Evolutionary conservation across 2,113 vertebrate genomes (phyloP).

Genomic region (Cinclus cinclus): DNA sequence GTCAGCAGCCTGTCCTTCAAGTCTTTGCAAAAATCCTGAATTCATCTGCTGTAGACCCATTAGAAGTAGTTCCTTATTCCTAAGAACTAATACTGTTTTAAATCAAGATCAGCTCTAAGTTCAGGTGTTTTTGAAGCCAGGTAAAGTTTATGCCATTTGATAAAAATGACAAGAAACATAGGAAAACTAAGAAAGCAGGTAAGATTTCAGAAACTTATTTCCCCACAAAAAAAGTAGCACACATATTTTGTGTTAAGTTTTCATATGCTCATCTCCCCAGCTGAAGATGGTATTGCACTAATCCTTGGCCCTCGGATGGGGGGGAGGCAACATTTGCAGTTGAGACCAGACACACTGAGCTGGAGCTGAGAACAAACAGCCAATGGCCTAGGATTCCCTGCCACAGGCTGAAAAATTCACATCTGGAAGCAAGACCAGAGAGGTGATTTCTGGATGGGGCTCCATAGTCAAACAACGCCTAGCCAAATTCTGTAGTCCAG

Average conservation of each 20-base stretch:
- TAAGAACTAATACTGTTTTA: background rate
- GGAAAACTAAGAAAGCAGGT: background rate
- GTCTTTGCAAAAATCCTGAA: background rate
- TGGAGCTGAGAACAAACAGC: background rate
- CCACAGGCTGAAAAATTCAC: background rate
- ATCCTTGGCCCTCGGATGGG: background rate
- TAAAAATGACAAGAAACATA: background rate
- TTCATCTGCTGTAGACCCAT: background rate
- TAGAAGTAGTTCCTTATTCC: background rate
- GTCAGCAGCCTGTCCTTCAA: background rate
- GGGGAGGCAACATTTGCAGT: rapidly evolving
- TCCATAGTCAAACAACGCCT: background rate
- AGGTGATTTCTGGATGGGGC: background rate
- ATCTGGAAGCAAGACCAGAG: background rate
- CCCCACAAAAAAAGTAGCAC: background rate
- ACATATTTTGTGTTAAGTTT: background rate
- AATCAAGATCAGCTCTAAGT: background rate
- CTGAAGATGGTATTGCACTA: background rate
- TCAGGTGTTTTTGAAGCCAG: background rate
- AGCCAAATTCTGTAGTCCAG: background rate
- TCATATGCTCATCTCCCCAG: background rate
- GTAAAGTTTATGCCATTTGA: background rate
- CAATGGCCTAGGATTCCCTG: background rate
- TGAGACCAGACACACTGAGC: background rate
- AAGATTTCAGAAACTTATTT: background rate